A percentile compares a stretch with the other conserved stretches of the same genome.
These are phyloP conservation scores for Xenus cinereus DNA, from an alignment of 2,113 vertebrate species.

Conservation along the genomic window DNA sequence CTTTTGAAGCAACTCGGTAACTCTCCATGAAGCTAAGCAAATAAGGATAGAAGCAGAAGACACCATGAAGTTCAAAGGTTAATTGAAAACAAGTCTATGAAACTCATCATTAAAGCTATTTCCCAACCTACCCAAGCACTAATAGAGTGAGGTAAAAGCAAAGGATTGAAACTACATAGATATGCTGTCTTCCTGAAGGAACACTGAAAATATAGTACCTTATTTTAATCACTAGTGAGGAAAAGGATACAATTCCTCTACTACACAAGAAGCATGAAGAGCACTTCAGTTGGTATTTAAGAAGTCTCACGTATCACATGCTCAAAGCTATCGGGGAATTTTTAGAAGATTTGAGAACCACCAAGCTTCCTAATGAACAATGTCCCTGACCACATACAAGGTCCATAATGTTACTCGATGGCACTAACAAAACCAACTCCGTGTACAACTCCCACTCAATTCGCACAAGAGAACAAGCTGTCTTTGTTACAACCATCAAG, in stretches of 20 bases:
- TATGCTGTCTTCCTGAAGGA: background rate
- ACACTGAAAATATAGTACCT: background rate
- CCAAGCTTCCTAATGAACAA: background rate
- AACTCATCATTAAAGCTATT: background rate
- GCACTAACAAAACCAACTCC: background rate
- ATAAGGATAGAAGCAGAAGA: background rate
- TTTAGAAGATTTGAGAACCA: background rate
- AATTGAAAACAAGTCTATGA: background rate
- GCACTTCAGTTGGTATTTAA: background rate
- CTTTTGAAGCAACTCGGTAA: background rate
- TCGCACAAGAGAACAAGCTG: accelerated
- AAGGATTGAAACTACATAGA: background rate
- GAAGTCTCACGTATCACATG: background rate
- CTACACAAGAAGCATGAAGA: background rate
- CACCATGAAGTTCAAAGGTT: slow-evolving; percentile 5
- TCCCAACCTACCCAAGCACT: background rate
- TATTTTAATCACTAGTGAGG: background rate
- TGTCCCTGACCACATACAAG: accelerated
- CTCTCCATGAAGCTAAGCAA: background rate
- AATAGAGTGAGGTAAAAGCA: background rate
- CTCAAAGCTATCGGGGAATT: background rate
- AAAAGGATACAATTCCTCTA: background rate
- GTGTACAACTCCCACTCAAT: background rate
- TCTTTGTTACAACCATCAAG: background rate
- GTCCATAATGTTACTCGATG: accelerated